Evolutionary conservation across 2,113 vertebrate genomes (phyloP), one percentile per base, ranked within the genome.

Genomic region (Coptodon rendalli): DNA sequence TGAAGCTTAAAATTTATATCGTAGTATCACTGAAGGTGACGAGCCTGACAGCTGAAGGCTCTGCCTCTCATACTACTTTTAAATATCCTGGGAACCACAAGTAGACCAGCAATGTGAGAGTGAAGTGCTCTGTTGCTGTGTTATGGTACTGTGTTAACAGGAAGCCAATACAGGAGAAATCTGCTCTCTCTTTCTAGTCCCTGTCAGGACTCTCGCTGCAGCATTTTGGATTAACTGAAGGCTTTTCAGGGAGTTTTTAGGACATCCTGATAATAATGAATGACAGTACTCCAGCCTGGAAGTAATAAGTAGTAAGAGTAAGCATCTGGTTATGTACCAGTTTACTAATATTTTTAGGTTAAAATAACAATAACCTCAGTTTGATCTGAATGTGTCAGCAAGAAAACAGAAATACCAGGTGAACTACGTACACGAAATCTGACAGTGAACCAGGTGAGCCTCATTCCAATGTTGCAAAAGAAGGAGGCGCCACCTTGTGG

Each of bases 351-450:
- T 34, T 34, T 36, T 66, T 66, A 66, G 61, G 17, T 63, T 31
- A 63, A 36, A 36, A 36, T 63, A 34, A 63, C 59, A 63, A 34
- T 66, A n/a, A 66, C 10, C 4, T n/a, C 17, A 38, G 31, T 36
- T 66, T 66, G 31, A 38, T 66, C 61, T 36, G 31, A 38, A 38
- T 1, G 61, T n/a, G 61, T 38, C 34, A 27, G 4, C 22, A 56
- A 56, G 22, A 56, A 56, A 24, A 56, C 22, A 24, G 52, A 22
- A 56, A 56, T 24, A 24, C 2, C 54, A 66, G 61, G 61, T 38
- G 34, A n/a, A 0, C 19, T 22, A 38, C 22, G 22, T 22, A 22
- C 4, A 4, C 0, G 3, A 36, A 63, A 0, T 63, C 9, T 63
- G 59, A 0, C 9, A 19, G 59, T 63, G 29, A 63, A 61, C 10